phyloP scores from a whole-genome alignment of 2,113 vertebrate genomes.

The Tragelaphus imberbis region DNA sequence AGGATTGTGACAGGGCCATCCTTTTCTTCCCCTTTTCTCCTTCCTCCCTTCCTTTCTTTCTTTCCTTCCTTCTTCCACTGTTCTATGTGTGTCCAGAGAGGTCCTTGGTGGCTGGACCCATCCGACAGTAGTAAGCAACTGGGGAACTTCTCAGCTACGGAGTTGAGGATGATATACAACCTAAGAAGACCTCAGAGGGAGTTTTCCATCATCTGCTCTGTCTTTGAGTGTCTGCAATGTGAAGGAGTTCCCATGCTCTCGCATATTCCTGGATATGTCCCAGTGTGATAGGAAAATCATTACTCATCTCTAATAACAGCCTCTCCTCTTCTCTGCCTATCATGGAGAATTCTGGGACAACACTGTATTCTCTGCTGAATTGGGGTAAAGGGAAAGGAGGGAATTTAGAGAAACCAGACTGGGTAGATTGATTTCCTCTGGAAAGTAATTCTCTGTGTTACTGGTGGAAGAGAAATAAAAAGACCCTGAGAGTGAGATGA shows the following conservation, averaged over 20 bases:
- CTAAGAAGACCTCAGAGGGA: neutral
- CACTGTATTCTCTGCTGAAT: neutral
- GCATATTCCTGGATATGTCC: neutral
- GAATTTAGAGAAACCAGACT: neutral
- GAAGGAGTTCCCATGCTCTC: neutral
- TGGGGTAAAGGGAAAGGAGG: neutral
- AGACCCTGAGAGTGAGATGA: neutral
- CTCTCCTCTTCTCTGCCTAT: neutral
- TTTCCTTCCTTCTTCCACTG: neutral
- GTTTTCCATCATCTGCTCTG: neutral
- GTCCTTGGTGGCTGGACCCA: neutral
- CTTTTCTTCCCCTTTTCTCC: neutral
- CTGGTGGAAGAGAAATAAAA: neutral
- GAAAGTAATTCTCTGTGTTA: neutral
- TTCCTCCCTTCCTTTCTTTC: fast-evolving
- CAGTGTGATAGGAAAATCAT: neutral
- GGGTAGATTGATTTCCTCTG: neutral
- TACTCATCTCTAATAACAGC: neutral
- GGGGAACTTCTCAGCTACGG: neutral
- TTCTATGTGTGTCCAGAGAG: neutral
- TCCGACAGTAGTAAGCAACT: neutral
- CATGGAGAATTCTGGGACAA: neutral
- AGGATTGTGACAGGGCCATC: fast-evolving
- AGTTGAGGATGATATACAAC: neutral
- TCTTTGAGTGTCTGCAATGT: neutral